Evolutionary conservation across 2,888 invertebrate species (phyloP).

Genomic region (Charanyca ferruginea): DNA sequence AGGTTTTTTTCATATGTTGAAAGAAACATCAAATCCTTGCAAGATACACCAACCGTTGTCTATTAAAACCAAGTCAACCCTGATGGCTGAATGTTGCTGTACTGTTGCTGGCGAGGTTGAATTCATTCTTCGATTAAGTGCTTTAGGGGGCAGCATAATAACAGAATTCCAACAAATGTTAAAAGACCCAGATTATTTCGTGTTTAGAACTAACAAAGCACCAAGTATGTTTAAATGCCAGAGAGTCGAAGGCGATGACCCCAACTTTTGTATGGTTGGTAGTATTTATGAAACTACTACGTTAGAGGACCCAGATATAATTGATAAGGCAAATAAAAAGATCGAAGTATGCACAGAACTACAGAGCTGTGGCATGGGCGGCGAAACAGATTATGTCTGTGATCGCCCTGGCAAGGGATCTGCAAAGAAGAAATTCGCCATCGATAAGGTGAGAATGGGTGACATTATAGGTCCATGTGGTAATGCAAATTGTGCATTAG

Average conservation of each 20-base stretch:
- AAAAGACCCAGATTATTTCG: constrained; percentile 82
- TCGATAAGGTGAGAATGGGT: constrained; percentile 86
- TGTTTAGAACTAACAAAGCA: constrained; percentile 85
- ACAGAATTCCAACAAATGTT: constrained; percentile 87
- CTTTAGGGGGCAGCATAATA: constrained; percentile 86
- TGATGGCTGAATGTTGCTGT: constrained; percentile 81
- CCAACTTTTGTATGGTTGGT: constrained; percentile 86
- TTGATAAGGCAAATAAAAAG: constrained; percentile 73
- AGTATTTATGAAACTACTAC: constrained; percentile 85
- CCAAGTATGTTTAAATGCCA: constrained; percentile 86
- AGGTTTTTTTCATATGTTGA: constrained; percentile 87
- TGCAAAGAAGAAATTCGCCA: constrained; percentile 75
- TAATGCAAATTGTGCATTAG: constrained; percentile 83
- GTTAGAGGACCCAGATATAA: constrained; percentile 83
- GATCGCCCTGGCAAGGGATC: constrained; percentile 61
- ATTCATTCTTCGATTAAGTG: constrained; percentile 87
- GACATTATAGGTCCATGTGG: constrained; percentile 88
- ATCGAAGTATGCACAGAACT: constrained; percentile 85
- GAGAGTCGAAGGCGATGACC: constrained; percentile 83
- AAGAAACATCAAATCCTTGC: constrained; percentile 79
- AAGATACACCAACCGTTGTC: constrained; percentile 78
- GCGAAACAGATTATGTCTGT: constrained; percentile 67
- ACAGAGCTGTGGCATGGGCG: constrained; percentile 78
- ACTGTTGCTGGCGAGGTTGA: constrained; percentile 83
- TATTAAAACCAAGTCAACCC: constrained; percentile 76